Evolutionary conservation across 2,113 vertebrate species (phyloP), one percentile per base, ranked within the genome.

Genomic region (Myocastor coypus): DNA sequence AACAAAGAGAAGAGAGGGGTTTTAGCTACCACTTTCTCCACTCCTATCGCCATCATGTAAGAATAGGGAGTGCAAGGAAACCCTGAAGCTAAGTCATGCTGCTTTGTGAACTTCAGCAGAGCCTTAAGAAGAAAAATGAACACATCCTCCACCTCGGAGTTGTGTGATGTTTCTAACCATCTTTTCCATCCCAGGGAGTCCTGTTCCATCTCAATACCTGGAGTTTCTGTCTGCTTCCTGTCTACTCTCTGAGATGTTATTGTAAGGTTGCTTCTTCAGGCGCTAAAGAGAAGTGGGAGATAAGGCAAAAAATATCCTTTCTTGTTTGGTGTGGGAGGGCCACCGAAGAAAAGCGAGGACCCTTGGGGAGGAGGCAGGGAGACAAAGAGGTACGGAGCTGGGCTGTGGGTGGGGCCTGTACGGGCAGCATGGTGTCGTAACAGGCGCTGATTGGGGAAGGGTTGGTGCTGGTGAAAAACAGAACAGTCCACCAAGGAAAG

Each of bases 1-100:
- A 37, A 52, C n/a, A n/a, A 75, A 8, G 20, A 69, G 40, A 28
- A 52, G 26, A n/a, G 0, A n/a, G 40, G n/a, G 32, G 50, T 10
- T 68, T 78, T 81, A 69, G 0, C 46, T 59, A 13, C 69, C 7
- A 0, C 8, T 0, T 0, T 7, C 34, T 30, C 63, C 5, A 61
- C 24, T 30, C 26, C 14, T 1, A 11, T 1, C 40, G 30, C 52
- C n/a, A 2, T 40, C 50, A 0, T 0, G 1, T 14, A 42, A 68
- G 80, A 57, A 46, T 46, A 20, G 55, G 12, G 66, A 28, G 2
- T 75, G 75, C 64, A 83, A 55, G 3, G 22, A 68, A 83, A 10
- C 7, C 20, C 30, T 3, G 0, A 20, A 30, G 7, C 26, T 17
- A 10, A 13, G 5, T 14, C n/a, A 11, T 8, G 1, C 10, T 32